Conservation (phyloP, 2,113 vertebrate genomes). For the Tyrannus savana region DNA sequence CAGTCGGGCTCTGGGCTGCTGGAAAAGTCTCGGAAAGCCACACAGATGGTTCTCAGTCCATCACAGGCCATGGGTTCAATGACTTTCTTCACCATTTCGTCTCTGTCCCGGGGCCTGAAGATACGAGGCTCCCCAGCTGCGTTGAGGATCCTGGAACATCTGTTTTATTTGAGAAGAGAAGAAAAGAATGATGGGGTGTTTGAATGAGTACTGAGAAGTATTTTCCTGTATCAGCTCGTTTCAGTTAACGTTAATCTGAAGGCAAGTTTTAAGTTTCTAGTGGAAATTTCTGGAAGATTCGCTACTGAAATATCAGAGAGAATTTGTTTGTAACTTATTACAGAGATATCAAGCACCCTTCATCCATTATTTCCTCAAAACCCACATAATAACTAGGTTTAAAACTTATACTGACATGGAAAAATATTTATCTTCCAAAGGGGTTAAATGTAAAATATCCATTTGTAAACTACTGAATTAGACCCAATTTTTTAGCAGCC, state of each 20-base stretch:
- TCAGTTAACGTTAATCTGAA: not conserved
- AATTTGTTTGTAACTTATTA: not conserved
- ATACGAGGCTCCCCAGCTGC: slow-evolving; percentile 83
- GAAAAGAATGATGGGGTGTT: not conserved
- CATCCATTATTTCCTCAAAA: not conserved
- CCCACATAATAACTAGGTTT: not conserved
- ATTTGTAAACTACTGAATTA: not conserved
- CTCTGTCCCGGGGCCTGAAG: slow-evolving; percentile 92
- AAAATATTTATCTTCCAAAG: not conserved
- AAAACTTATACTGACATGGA: not conserved
- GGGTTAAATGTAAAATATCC: accelerated
- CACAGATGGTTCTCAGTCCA: slow-evolving; percentile 94
- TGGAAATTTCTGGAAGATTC: not conserved
- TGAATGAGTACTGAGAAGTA: not conserved
- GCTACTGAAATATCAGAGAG: not conserved
- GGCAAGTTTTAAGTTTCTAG: not conserved
- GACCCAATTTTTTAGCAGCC: not conserved
- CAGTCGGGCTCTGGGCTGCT: slow-evolving; percentile 89
- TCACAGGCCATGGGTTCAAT: slow-evolving; percentile 98
- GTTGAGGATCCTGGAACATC: slow-evolving; percentile 87
- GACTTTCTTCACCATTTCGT: slow-evolving; percentile 99
- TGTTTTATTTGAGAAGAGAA: slow-evolving; percentile 41
- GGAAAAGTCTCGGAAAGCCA: slow-evolving; percentile 91
- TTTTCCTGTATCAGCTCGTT: not conserved
- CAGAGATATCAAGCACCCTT: not conserved